A percentile compares a stretch with the other conserved stretches of the same genome.
These are phyloP conservation scores for Agrypnia vestita DNA, from an alignment of 1,140 invertebrate species.

Conservation along the genomic window DNA sequence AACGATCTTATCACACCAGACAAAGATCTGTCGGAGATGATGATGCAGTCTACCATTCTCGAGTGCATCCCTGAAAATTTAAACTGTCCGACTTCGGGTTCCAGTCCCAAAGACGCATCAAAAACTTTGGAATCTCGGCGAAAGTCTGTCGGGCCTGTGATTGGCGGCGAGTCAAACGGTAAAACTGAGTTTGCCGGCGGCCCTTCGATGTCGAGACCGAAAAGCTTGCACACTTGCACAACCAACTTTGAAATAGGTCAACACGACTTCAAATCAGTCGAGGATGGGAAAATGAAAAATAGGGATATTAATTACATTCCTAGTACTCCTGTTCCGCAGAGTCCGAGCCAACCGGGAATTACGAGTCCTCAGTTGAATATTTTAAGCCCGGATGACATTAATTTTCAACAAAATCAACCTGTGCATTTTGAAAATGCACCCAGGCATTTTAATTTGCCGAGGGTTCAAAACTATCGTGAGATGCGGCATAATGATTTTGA, in stretches of 20 bases:
- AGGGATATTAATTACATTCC: background rate
- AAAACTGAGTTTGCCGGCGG: conserved; percentile 27
- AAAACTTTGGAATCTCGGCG: conserved; percentile 31
- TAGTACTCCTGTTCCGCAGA: conserved; percentile 4
- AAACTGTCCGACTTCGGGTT: conserved; percentile 32
- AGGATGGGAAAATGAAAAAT: background rate
- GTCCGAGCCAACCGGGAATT: background rate
- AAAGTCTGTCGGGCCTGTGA: conserved; percentile 28
- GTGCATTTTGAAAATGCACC: conserved; percentile 28
- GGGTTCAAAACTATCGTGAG: conserved; percentile 3
- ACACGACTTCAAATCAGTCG: conserved; percentile 19
- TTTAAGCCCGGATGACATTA: conserved; percentile 22
- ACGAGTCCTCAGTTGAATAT: conserved; percentile 8
- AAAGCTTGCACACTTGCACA: conserved; percentile 40
- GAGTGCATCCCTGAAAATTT: conserved; percentile 54
- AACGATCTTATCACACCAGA: conserved; percentile 54
- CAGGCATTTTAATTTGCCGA: conserved; percentile 2
- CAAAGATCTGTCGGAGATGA: conserved; percentile 44
- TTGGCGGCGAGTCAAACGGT: conserved; percentile 1
- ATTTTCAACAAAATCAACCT: background rate
- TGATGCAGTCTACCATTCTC: conserved; percentile 46
- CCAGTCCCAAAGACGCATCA: conserved; percentile 29
- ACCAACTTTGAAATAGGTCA: conserved; percentile 11
- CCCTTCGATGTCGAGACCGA: conserved; percentile 36
- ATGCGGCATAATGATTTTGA: conserved; percentile 5